Percentiles rank a stretch among this genome's conserved stretches.
Evolutionary conservation across 2,888 invertebrate species (phyloP).

Genomic region (Drosophila prostipennis): DNA sequence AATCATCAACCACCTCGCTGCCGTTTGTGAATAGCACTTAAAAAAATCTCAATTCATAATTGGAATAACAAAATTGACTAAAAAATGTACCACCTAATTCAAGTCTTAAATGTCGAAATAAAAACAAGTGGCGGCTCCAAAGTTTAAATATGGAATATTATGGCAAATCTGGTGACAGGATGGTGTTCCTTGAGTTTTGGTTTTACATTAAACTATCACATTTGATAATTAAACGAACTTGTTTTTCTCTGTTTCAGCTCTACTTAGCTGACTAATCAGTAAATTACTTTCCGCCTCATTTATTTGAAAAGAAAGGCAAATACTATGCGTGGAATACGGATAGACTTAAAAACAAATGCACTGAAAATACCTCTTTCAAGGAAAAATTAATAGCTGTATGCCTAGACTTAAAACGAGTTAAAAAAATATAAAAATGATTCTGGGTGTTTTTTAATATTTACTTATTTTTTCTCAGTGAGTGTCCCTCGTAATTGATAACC

Average conservation of each 20-base stretch:
- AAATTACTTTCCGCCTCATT: neutral
- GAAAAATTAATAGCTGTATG: no score
- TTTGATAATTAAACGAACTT: neutral
- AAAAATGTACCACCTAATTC: no score
- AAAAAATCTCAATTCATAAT: neutral
- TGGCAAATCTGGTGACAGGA: no score
- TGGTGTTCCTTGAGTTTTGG: no score
- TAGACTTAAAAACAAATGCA: neutral
- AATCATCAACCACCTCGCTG: conserved; percentile 12
- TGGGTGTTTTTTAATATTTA: neutral
- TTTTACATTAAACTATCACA: no score
- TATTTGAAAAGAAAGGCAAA: neutral
- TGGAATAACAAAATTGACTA: neutral
- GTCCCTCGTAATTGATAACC: conserved; percentile 54
- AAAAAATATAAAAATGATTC: neutral
- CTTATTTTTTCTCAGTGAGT: conserved; percentile 4
- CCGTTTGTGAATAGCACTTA: conserved; percentile 8
- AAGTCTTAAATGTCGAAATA: no score
- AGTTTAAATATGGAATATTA: no score
- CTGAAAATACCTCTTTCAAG: no score
- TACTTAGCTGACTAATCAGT: neutral
- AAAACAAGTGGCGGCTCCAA: no score
- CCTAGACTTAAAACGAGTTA: no score
- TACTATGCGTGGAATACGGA: neutral
- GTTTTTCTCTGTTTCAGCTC: neutral